A percentile compares a stretch with the other conserved stretches of the same genome.
Conservation (phyloP, 2,113 vertebrate species). For the Aegotheles bennettii region DNA sequence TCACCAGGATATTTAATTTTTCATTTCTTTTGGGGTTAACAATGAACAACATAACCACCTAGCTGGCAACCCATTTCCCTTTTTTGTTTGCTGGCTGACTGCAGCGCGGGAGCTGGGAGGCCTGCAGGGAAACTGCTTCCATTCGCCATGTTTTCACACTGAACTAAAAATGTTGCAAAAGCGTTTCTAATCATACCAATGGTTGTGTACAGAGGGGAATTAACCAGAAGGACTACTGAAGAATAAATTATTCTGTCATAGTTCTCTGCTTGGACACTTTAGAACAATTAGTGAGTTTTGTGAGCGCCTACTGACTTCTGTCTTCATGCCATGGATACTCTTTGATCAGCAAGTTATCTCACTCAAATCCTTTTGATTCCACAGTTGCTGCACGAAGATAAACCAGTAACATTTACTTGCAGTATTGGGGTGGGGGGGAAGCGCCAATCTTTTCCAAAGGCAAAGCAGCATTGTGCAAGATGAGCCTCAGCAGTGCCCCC, state of each 20-base stretch:
- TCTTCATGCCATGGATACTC: neutral
- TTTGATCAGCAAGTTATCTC: neutral
- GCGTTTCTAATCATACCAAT: neutral
- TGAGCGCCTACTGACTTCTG: neutral
- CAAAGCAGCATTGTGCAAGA: neutral
- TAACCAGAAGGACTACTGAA: neutral
- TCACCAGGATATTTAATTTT: neutral
- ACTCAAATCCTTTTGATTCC: neutral
- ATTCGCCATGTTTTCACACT: neutral
- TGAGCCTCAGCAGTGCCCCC: neutral
- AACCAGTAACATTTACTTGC: neutral
- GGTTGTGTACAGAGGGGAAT: neutral
- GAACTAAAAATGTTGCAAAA: neutral
- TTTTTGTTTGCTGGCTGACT: neutral
- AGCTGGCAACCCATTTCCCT: conserved; percentile 13
- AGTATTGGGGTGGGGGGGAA: neutral
- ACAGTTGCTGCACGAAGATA: neutral
- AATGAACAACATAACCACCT: neutral
- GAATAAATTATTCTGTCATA: neutral
- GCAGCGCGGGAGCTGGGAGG: neutral
- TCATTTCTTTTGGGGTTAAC: neutral
- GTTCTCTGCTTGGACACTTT: neutral
- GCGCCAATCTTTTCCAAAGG: neutral
- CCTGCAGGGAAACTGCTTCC: neutral
- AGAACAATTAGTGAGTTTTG: neutral